Conservation (phyloP, 1,140 invertebrate species). For the Ceratitis capitata region DNA sequence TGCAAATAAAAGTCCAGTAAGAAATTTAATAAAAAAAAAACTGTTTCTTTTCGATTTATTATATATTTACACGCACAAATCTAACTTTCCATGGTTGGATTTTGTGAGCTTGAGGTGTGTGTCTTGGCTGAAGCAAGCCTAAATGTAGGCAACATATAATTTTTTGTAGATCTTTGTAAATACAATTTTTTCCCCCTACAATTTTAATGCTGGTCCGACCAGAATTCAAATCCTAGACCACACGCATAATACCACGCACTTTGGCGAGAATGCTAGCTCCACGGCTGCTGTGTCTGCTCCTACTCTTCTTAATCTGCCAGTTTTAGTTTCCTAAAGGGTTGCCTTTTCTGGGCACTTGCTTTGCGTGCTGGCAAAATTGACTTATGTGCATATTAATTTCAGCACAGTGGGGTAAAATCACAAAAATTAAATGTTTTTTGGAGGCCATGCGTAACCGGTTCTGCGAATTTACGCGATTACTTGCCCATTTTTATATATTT, state of each 20-base stretch:
- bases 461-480: no score
- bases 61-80: no score
- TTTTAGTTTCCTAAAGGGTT: background rate
- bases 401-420: background rate
- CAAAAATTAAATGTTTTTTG: background rate
- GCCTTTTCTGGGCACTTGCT: background rate
- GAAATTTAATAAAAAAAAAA: background rate
- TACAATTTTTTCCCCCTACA: no score
- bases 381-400: background rate
- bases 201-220: no score
- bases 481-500: no score
- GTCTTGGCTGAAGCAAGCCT: background rate
- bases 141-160: background rate
- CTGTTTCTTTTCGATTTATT: no score
- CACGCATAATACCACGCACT: no score
- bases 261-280: no score
- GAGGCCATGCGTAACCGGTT: background rate
- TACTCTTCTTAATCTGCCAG: background rate
- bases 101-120: background rate
- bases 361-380: background rate
- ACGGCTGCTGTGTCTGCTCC: no score
- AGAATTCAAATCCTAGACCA: no score
- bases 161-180: no score
- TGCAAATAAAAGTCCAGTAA: background rate
- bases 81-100: no score